Evolutionary conservation across 2,797 vertebrate genomes (phyloP).

Genomic region (Leptoclinus maculatus): DNA sequence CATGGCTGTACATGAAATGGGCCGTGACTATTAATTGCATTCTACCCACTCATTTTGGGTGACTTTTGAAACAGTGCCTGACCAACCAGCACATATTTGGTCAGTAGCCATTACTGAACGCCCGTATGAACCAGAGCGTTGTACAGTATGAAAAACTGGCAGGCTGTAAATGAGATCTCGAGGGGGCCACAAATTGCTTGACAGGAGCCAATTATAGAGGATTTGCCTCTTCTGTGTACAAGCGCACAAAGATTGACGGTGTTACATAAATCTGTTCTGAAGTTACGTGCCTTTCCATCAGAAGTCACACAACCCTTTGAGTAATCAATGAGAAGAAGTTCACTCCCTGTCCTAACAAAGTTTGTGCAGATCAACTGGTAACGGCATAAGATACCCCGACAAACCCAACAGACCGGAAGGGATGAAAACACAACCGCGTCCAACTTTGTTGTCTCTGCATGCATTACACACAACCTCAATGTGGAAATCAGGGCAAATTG

Average conservation of each 20-base stretch:
- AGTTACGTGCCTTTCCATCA: slow-evolving; percentile 37
- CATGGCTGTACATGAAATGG: neutral
- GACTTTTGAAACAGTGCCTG: neutral
- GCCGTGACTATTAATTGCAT: neutral
- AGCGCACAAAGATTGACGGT: slow-evolving; percentile 46
- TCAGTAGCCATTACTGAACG: slow-evolving; percentile 8
- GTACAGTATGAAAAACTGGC: slow-evolving; percentile 11
- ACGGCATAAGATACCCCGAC: neutral
- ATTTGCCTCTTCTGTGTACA: slow-evolving; percentile 46
- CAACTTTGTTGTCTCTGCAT: slow-evolving; percentile 2
- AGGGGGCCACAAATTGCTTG: slow-evolving; percentile 42
- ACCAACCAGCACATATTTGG: slow-evolving; percentile 18
- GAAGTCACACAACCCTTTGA: slow-evolving; percentile 32
- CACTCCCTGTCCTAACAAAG: neutral
- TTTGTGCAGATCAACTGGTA: slow-evolving; percentile 8
- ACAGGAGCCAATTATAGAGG: slow-evolving; percentile 63
- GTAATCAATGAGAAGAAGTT: slow-evolving; percentile 43
- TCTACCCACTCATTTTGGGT: too few species aligned
- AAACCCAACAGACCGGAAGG: neutral
- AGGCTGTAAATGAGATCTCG: slow-evolving; percentile 49
- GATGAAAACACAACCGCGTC: neutral
- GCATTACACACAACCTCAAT: slow-evolving; percentile 22
- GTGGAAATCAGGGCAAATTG: slow-evolving; percentile 30
- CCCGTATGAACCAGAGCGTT: neutral
- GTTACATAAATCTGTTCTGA: slow-evolving; percentile 38